Evolutionary conservation across 2,797 vertebrate species (phyloP).

Genomic region (Oryzias dopingdopingensis): DNA sequence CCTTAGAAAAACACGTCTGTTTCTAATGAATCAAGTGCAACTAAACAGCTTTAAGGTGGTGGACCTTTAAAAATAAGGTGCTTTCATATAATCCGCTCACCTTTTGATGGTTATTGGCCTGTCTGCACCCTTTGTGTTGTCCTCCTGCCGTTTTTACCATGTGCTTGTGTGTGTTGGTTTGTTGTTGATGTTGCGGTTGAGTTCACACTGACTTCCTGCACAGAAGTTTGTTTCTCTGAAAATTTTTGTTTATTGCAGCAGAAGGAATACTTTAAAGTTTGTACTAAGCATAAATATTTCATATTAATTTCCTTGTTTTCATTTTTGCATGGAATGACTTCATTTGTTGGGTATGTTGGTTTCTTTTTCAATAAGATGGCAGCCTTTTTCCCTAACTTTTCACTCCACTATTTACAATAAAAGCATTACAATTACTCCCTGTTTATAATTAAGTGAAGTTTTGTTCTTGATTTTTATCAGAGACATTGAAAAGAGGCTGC

Average conservation of each 20-base stretch:
- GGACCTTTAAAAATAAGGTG: not conserved
- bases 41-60: conserved; percentile 10
- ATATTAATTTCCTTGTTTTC: no score
- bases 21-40: conserved; percentile 38
- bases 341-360: no score
- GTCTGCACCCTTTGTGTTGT: conserved; percentile 44
- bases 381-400: not conserved
- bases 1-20: conserved; percentile 24
- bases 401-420: no score
- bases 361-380: conserved; percentile 28
- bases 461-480: no score
- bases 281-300: no score
- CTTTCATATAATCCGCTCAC: conserved; percentile 3
- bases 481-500: conserved; percentile 1
- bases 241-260: no score
- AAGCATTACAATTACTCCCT: no score
- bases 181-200: not conserved
- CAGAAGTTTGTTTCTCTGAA: not conserved
- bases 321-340: no score
- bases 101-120: conserved; percentile 11
- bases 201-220: not conserved
- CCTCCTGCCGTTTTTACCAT: conserved; percentile 42
- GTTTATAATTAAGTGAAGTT: no score
- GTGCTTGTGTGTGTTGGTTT: conserved; percentile 4
- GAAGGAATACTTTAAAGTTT: no score